These are phyloP conservation scores for Prionailurus viverrinus DNA, from an alignment of 2,113 vertebrate species.

Conservation along the genomic window DNA sequence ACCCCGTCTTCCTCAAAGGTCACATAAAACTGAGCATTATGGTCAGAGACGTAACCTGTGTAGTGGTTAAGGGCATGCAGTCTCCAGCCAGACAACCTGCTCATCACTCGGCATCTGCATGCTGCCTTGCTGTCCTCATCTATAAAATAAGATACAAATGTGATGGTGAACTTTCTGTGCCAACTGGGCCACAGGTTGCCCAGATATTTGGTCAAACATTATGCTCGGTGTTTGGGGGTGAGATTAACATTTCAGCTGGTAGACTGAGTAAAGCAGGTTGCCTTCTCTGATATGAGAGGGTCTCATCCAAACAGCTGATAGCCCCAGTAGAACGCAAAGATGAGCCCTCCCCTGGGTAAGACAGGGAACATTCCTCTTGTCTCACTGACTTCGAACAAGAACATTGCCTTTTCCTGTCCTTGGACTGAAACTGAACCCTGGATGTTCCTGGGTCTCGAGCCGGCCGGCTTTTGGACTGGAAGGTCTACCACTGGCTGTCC, in stretches of 20 bases:
- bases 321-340: background rate
- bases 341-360: too few relatives aligned
- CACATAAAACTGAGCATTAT: accelerated
- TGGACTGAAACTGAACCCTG: background rate
- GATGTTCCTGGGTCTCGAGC: background rate
- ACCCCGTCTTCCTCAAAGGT: background rate
- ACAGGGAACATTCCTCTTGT: background rate
- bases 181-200: background rate
- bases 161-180: background rate
- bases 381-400: background rate
- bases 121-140: background rate
- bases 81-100: background rate
- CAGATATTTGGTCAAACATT: background rate
- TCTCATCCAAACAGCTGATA: background rate
- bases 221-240: background rate
- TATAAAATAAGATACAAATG: background rate
- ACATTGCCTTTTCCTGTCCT: background rate
- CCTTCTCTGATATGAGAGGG: too few relatives aligned
- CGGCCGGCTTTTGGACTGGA: background rate
- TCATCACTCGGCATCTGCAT: background rate
- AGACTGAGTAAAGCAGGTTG: background rate
- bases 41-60: background rate
- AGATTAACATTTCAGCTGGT: background rate
- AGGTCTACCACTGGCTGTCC: background rate
- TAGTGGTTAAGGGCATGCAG: background rate